phyloP scores from a whole-genome alignment of 1,140 invertebrate genomes.

The Drosophila seguyi region DNA sequence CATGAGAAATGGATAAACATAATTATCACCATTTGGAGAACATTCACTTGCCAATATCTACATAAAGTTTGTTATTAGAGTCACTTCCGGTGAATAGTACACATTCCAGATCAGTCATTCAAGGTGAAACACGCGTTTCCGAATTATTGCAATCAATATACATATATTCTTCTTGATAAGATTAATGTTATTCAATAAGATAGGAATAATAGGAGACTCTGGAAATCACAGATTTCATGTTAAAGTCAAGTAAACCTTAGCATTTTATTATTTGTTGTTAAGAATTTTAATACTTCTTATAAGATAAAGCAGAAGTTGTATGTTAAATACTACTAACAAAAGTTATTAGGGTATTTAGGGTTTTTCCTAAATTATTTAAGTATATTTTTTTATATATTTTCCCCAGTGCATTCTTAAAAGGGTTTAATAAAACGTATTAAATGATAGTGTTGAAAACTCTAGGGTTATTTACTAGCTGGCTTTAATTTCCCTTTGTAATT shows the following conservation, averaged over 20 bases:
- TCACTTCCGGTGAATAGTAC: neutral
- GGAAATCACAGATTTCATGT: neutral
- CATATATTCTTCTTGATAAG: conserved; percentile 9
- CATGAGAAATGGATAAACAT: neutral
- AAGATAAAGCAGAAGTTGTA: neutral
- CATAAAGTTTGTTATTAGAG: neutral
- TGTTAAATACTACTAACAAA: too few species aligned
- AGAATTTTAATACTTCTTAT: neutral
- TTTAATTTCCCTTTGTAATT: neutral
- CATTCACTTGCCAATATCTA: neutral
- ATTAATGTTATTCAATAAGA: conserved; percentile 6
- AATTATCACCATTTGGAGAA: neutral
- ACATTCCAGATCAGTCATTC: neutral
- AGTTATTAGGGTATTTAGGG: too few species aligned
- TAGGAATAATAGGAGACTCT: neutral
- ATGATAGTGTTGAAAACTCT: neutral
- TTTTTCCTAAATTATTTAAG: neutral
- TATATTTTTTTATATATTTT: too few species aligned
- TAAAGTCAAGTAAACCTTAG: too few species aligned
- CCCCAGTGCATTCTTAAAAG: neutral
- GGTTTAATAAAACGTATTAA: neutral
- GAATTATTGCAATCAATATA: conserved; percentile 2
- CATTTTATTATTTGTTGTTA: neutral
- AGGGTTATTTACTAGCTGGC: neutral
- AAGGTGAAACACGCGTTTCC: conserved; percentile 10